Evolutionary conservation across 2,888 invertebrate species (phyloP), one percentile per base, ranked within the genome.

Genomic region (Electrophaes corylata): DNA sequence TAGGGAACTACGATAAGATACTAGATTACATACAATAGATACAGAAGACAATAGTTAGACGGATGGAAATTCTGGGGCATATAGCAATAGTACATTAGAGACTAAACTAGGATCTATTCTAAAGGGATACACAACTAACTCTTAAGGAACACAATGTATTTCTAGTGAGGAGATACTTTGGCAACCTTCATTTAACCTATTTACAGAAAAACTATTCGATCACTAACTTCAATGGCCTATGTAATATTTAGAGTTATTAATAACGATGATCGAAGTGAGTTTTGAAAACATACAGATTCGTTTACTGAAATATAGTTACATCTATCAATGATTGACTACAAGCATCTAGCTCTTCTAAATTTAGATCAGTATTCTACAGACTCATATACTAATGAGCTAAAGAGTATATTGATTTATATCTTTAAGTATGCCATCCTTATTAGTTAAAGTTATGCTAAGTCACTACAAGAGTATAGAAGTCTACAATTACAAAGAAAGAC

Each of bases 41-140:
- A 91, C 81, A 90, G 88, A 86, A 90, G 88, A 86, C 73, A 79
- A 88, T 49, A 49, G 49, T 31, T 89, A 91, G 91, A 91, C 92
- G 92, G 92, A 92, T 92, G 92, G 92, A 92, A 91, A 90, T 88
- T 90, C 92, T 92, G 92, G 92, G 92, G 92, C 92, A 83, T 88
- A 66, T 88, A 89, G 90, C 88, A 82, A 73, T 85, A 67, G 64
- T 67, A 84, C 71, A 79, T 83, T 86, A 85, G 58, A 61, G 52
- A 53, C 62, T 64, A 64, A 60, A 57, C 55, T 61, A 57, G 46
- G 54, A 55, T 71, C 71, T 73, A 67, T 59, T 60, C 70, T 71
- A 72, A 57, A 50, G 69, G 57, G 60, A 47, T 66, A 66, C 57
- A 66, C 52, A 48, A 59, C 60, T 63, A 60, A 51, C 41, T 63